These are phyloP conservation scores for Terrapene triunguis DNA, from an alignment of 2,113 vertebrate genomes.

Conservation along the genomic window DNA sequence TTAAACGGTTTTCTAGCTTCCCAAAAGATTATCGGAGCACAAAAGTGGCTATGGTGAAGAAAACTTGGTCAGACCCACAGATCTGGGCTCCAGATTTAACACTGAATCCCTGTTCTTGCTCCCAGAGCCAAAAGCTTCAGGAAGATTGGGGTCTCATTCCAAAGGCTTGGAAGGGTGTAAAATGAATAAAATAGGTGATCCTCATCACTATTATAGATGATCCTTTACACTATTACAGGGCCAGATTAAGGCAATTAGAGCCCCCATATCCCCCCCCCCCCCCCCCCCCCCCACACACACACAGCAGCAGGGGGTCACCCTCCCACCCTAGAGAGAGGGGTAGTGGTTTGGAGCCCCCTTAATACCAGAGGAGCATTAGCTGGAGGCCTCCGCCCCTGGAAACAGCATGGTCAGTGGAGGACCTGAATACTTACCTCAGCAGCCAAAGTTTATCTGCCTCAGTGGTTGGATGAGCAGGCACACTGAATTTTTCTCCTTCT, in stretches of 20 bases:
- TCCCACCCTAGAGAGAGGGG: neutral
- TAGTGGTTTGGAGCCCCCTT: neutral
- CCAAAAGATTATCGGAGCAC: neutral
- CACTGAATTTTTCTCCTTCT: neutral
- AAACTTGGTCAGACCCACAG: neutral
- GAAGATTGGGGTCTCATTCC: neutral
- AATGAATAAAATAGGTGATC: neutral
- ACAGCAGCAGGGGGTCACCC: neutral
- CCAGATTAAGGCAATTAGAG: neutral
- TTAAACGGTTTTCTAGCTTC: neutral
- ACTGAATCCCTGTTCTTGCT: neutral
- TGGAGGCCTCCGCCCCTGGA: neutral
- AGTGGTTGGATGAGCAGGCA: accelerated
- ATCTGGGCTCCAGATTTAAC: neutral
- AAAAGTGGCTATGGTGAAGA: neutral
- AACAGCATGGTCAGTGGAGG: neutral
- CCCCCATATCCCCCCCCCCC: neutral
- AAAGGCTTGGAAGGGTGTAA: neutral
- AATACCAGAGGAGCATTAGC: neutral
- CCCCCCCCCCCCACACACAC: no score
- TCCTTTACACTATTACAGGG: neutral
- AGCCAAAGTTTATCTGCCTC: neutral
- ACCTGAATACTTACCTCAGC: neutral
- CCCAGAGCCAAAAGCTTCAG: neutral
- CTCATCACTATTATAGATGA: neutral